Evolutionary conservation across 2,888 invertebrate genomes (phyloP).

Genomic region (Spilarctia lutea): DNA sequence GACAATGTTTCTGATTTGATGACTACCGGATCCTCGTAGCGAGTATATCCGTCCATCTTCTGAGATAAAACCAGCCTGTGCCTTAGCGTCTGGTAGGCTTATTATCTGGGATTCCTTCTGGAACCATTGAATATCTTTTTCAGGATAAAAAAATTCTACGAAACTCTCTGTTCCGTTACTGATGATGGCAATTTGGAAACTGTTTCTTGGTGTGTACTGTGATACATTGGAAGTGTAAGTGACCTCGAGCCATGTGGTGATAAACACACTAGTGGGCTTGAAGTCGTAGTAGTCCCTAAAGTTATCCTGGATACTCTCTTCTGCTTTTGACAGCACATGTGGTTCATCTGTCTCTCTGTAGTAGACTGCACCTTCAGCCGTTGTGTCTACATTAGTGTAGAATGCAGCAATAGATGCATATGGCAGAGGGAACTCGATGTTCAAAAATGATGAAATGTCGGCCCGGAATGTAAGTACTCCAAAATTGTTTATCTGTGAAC

Average conservation of each 20-base stretch:
- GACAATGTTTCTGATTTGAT: constrained; percentile 92
- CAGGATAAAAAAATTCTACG: constrained; percentile 95
- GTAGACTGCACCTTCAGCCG: constrained; percentile 90
- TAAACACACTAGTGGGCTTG: constrained; percentile 91
- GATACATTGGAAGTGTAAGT: constrained; percentile 90
- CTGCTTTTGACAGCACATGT: constrained; percentile 88
- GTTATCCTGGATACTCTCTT: constrained; percentile 89
- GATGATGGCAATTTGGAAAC: constrained; percentile 91
- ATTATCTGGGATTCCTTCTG: constrained; percentile 92
- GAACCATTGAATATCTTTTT: constrained; percentile 96
- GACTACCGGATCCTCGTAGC: constrained; percentile 96
- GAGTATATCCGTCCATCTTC: constrained; percentile 92
- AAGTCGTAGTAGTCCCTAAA: constrained; percentile 92
- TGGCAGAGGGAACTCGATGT: constrained; percentile 95
- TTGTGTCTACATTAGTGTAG: constrained; percentile 96
- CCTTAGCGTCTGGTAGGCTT: constrained; percentile 95
- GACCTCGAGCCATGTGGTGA: constrained; percentile 96
- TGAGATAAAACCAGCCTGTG: constrained; percentile 96
- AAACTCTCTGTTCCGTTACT: constrained; percentile 93
- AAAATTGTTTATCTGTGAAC: constrained; percentile 94
- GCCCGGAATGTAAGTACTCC: constrained; percentile 96
- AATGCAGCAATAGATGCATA: constrained; percentile 96
- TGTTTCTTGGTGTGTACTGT: constrained; percentile 90
- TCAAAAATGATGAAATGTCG: constrained; percentile 94
- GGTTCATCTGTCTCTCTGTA: constrained; percentile 90